phyloP scores from a whole-genome alignment of 2,888 invertebrate genomes.

The Napeogenes sylphis region DNA sequence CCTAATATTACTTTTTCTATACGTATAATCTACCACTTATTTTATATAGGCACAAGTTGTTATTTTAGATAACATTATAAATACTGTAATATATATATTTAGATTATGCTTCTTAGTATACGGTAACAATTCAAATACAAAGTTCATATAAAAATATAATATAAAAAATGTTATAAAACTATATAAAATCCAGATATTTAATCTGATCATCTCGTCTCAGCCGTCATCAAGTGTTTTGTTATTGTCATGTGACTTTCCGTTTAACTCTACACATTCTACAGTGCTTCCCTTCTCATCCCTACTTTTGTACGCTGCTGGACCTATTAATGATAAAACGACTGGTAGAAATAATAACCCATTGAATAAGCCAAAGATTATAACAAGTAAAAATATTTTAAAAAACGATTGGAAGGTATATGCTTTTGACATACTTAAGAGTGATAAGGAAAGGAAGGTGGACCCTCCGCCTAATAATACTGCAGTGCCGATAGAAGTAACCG shows the following conservation, averaged over 20 bases:
- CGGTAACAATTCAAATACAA: too few species aligned
- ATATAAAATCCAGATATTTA: background rate
- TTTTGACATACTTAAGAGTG: conserved; percentile 82
- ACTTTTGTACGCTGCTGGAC: conserved; percentile 76
- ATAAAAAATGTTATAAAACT: too few species aligned
- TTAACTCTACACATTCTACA: conserved; percentile 58
- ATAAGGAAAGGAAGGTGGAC: conserved; percentile 85
- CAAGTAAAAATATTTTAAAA: conserved; percentile 85
- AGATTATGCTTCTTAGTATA: too few species aligned
- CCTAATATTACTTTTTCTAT: too few species aligned
- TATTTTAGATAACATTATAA: too few species aligned
- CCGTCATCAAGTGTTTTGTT: conserved; percentile 28
- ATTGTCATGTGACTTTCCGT: conserved; percentile 44
- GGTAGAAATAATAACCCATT: conserved; percentile 87
- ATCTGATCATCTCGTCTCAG: conserved; percentile 9
- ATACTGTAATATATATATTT: too few species aligned
- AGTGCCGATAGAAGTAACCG: conserved; percentile 84
- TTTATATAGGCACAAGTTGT: too few species aligned
- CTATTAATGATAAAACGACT: conserved; percentile 84
- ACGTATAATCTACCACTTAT: too few species aligned
- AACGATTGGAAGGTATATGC: conserved; percentile 88
- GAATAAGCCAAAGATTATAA: conserved; percentile 87
- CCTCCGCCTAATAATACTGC: conserved; percentile 88
- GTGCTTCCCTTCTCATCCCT: conserved; percentile 39
- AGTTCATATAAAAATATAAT: too few species aligned